A percentile compares a stretch with the other conserved stretches of the same genome.
These are phyloP conservation scores for Ischnura elegans DNA, from an alignment of 2,888 invertebrate genomes.

Conservation along the genomic window DNA sequence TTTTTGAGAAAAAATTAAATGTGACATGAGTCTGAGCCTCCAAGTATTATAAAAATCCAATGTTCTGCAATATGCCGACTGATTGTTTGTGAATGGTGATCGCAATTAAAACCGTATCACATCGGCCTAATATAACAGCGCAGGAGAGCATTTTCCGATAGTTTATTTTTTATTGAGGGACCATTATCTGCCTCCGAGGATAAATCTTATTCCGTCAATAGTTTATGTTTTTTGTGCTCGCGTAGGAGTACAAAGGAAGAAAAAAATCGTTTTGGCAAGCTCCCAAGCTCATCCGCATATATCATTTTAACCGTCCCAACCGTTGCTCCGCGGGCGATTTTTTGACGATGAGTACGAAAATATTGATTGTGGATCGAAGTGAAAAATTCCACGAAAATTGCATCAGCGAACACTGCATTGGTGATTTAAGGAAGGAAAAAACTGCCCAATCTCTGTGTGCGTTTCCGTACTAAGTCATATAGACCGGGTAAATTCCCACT, in stretches of 20 bases:
- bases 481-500: too few relatives aligned
- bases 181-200: not conserved
- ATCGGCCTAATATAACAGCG: not conserved
- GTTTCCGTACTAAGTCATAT: too few relatives aligned
- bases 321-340: not conserved
- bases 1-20: not conserved
- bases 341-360: not conserved
- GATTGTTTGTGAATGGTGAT: not conserved
- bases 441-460: too few relatives aligned
- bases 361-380: not conserved
- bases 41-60: not conserved
- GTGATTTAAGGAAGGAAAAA: not conserved
- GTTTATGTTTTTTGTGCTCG: not conserved
- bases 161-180: not conserved
- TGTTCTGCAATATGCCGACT: not conserved
- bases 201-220: conserved; percentile 6
- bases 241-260: not conserved
- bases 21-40: too few relatives aligned
- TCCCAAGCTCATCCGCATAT: not conserved
- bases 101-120: not conserved
- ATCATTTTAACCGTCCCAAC: conserved; percentile 29
- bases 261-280: not conserved
- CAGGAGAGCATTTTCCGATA: not conserved
- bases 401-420: not conserved
- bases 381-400: conserved; percentile 6